These are phyloP conservation scores for Diachasma alloeum DNA, from an alignment of 1,140 invertebrate species.

Conservation along the genomic window DNA sequence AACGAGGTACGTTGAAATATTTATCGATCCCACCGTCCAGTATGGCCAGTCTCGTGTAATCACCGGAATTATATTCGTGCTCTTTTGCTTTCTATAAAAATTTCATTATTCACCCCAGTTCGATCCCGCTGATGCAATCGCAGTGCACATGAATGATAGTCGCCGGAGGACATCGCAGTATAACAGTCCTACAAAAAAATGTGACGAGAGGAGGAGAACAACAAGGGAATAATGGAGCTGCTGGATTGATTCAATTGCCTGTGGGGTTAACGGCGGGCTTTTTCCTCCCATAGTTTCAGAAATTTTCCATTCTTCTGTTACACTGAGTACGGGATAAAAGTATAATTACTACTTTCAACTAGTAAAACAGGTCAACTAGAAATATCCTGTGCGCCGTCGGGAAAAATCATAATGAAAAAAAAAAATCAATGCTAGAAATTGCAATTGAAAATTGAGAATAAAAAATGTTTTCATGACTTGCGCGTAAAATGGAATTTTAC, in stretches of 20 bases:
- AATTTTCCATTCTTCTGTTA: neutral
- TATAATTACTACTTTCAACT: neutral
- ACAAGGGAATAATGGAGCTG: constrained; percentile 4
- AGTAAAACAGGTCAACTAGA: neutral
- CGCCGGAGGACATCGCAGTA: neutral
- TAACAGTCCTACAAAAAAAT: neutral
- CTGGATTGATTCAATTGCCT: neutral
- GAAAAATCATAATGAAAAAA: neutral
- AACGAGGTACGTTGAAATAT: neutral
- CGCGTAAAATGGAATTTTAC: no score
- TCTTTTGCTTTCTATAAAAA: neutral
- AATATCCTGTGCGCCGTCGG: neutral
- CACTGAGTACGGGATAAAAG: neutral
- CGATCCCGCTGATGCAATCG: neutral
- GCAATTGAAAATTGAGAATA: no score
- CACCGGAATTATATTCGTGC: constrained; percentile 1
- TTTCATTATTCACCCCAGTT: neutral
- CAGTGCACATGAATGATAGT: neutral
- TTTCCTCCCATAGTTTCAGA: neutral
- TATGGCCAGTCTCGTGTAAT: neutral
- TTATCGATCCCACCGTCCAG: neutral
- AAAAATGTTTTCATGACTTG: no score
- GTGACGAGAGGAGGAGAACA: constrained; percentile 18
- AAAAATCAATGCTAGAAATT: neutral
- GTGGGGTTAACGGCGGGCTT: neutral